Percentiles rank a stretch among this genome's conserved stretches.
These are phyloP conservation scores for Drosophila equinoxialis DNA, from an alignment of 1,140 invertebrate genomes.

Conservation along the genomic window DNA sequence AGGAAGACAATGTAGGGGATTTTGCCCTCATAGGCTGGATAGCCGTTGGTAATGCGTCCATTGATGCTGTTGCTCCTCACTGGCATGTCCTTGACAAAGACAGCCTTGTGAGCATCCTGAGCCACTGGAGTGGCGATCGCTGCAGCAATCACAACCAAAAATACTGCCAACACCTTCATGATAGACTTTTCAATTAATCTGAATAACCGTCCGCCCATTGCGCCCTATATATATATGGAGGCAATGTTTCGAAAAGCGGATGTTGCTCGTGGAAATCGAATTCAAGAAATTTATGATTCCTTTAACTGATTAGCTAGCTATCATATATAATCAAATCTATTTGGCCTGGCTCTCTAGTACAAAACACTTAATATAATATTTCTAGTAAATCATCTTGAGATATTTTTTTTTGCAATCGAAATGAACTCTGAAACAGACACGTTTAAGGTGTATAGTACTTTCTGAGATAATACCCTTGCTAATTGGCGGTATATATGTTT, in stretches of 20 bases:
- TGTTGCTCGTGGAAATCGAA: background rate
- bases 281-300: background rate
- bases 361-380: background rate
- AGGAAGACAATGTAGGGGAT: conserved; percentile 83
- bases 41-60: conserved; percentile 58
- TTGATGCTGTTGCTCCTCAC: conserved; percentile 14
- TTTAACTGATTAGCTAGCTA: background rate
- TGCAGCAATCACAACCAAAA: conserved; percentile 19
- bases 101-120: conserved; percentile 17
- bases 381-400: conserved; percentile 8
- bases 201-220: background rate
- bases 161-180: conserved; percentile 37
- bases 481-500: background rate
- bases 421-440: background rate
- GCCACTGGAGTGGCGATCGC: conserved; percentile 30
- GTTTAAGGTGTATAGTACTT: background rate
- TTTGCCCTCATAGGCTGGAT: conserved; percentile 73
- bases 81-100: conserved; percentile 44
- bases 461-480: background rate
- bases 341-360: background rate
- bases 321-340: conserved; percentile 1
- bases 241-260: background rate
- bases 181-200: background rate
- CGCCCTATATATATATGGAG: background rate
- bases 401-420: background rate